A percentile compares a stretch with the other conserved stretches of the same genome.
Evolutionary conservation across 2,888 invertebrate species (phyloP).

Genomic region (Oligia latruncula): DNA sequence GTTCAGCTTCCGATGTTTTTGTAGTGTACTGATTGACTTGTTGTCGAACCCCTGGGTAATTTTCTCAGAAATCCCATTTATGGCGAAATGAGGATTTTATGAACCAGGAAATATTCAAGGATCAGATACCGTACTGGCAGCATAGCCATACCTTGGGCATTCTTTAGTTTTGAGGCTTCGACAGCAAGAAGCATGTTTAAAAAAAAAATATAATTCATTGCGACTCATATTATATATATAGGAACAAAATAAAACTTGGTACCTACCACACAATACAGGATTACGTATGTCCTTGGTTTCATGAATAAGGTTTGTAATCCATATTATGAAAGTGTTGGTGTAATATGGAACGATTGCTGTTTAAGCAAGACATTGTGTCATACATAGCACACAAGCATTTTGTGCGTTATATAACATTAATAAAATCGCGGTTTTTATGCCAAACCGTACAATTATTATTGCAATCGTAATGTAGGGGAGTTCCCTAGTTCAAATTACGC

Average conservation of each 20-base stretch:
- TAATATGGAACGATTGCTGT: conserved; percentile 13
- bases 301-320: conserved; percentile 18
- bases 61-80: no score
- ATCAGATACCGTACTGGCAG: neutral
- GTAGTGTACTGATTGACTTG: no score
- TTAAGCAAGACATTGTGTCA: conserved; percentile 11
- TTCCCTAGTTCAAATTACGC: neutral
- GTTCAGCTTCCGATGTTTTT: no score
- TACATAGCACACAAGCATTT: conserved; percentile 8
- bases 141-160: neutral
- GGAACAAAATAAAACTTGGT: conserved; percentile 4
- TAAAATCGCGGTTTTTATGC: conserved; percentile 12
- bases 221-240: no score
- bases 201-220: neutral
- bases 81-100: no score
- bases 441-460: neutral
- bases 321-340: conserved; percentile 37
- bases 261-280: neutral
- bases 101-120: neutral
- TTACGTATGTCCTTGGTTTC: conserved; percentile 18
- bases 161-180: neutral
- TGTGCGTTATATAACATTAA: conserved; percentile 8
- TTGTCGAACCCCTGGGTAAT: no score
- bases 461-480: neutral
- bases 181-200: neutral